Conservation (phyloP, 1,140 invertebrate genomes). For the Anadara kagoshimensis region DNA sequence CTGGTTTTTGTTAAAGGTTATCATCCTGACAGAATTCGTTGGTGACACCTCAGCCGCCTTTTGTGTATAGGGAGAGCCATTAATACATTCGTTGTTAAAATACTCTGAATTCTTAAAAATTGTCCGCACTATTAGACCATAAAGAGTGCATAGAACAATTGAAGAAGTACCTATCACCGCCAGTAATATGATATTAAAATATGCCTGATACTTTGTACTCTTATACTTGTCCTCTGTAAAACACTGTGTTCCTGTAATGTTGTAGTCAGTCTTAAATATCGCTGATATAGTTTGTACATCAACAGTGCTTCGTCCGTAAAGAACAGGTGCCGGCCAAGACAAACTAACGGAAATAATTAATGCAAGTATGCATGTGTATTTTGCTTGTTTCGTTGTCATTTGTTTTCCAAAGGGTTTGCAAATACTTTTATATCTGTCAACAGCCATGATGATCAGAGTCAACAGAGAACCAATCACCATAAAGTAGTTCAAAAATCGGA, state of each 20-base stretch:
- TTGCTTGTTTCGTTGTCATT: conserved; percentile 35
- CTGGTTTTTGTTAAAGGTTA: background rate
- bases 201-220: conserved; percentile 34
- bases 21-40: background rate
- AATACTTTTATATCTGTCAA: conserved; percentile 51
- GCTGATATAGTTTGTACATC: background rate
- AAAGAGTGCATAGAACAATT: background rate
- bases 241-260: conserved; percentile 42
- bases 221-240: conserved; percentile 44
- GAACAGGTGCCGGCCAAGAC: conserved; percentile 34
- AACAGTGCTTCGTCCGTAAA: conserved; percentile 27
- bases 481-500: conserved; percentile 51
- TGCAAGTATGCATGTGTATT: conserved; percentile 21
- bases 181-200: conserved; percentile 31
- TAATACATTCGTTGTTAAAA: background rate
- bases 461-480: conserved; percentile 45
- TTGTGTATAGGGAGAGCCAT: background rate
- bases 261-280: conserved; percentile 10
- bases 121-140: background rate
- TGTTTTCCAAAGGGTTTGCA: conserved; percentile 48
- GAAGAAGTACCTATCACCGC: background rate
- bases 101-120: background rate
- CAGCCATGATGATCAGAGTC: conserved; percentile 49
- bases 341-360: conserved; percentile 8
- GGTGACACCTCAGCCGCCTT: background rate